A percentile compares a stretch with the other conserved stretches of the same genome.
Conservation (phyloP, 2,113 vertebrate genomes). For the Calypte anna region DNA sequence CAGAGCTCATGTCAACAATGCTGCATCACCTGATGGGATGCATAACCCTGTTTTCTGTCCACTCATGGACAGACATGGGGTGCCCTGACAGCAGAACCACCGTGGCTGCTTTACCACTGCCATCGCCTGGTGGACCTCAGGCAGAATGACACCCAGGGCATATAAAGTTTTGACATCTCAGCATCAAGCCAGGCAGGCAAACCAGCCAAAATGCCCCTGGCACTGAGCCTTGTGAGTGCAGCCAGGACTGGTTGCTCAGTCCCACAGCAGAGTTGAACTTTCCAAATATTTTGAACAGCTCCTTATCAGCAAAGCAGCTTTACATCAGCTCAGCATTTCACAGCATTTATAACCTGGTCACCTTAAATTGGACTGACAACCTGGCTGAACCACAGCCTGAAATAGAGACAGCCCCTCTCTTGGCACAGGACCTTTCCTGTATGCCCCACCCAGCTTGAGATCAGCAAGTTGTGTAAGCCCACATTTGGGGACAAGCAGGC, state of each 20-base stretch:
- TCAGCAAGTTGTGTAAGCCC: background rate
- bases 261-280: background rate
- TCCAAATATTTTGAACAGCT: conserved; percentile 18
- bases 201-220: background rate
- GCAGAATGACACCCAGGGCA: background rate
- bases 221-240: background rate
- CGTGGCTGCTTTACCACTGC: background rate
- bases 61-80: background rate
- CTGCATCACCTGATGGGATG: background rate
- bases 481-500: background rate
- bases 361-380: background rate
- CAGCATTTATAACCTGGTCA: background rate
- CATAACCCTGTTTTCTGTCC: background rate
- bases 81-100: background rate
- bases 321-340: conserved; percentile 14
- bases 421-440: background rate
- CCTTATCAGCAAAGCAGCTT: conserved; percentile 21
- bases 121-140: background rate
- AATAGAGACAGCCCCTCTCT: background rate
- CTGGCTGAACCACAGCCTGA: background rate
- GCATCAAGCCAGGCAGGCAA: background rate
- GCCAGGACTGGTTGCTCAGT: background rate
- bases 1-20: accelerated
- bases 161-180: accelerated
- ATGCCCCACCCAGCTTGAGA: conserved; percentile 2